phyloP scores from a whole-genome alignment of 2,113 vertebrate species.

The Tragelaphus buxtoni region DNA sequence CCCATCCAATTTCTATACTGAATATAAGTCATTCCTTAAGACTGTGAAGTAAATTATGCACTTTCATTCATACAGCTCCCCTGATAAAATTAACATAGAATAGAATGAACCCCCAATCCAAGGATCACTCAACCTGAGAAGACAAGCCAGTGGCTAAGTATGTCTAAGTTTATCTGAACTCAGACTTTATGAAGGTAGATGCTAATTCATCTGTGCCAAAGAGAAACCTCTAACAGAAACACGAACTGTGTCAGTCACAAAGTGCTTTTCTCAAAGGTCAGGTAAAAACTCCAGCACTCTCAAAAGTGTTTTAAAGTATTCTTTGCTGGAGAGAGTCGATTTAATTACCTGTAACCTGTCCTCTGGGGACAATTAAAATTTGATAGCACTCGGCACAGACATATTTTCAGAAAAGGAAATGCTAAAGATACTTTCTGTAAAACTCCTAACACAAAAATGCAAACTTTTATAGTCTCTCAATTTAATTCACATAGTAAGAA shows the following conservation, averaged over 20 bases:
- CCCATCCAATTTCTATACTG: background rate
- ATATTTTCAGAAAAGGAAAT: background rate
- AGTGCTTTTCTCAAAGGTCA: conserved; percentile 1
- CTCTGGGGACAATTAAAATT: conserved; percentile 36
- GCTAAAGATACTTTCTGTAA: background rate
- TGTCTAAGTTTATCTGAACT: background rate
- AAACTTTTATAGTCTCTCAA: conserved; percentile 42
- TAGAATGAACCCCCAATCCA: background rate
- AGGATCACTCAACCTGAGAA: background rate
- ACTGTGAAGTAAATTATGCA: background rate
- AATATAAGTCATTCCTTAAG: background rate
- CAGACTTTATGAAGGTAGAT: background rate
- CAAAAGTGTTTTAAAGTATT: background rate
- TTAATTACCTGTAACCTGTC: conserved; percentile 52
- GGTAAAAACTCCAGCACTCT: background rate
- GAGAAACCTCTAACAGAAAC: background rate
- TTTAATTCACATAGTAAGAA: conserved; percentile 25
- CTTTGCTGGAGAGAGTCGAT: conserved; percentile 32
- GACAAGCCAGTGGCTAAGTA: background rate
- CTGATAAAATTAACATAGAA: background rate
- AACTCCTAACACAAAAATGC: background rate
- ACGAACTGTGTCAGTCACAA: background rate
- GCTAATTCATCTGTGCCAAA: background rate
- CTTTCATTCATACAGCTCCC: background rate
- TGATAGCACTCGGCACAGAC: background rate